Evolutionary conservation across 2,888 invertebrate genomes (phyloP), one percentile per base, ranked within the genome.

Genomic region (Rhyacophila evoluta): DNA sequence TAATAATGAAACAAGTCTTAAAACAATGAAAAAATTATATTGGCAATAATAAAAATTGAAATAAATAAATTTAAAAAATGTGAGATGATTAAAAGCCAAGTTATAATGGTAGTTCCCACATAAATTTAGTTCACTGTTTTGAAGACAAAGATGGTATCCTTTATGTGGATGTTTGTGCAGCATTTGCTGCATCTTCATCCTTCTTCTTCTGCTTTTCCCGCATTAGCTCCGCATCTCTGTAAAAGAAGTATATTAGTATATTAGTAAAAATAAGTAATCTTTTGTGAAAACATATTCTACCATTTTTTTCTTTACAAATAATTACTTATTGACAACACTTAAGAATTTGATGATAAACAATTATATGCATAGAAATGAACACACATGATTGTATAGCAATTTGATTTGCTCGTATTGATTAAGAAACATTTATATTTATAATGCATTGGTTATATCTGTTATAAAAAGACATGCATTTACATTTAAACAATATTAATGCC

Each of bases 141-240:
- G 55, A 55, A 55, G 55, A 55, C 55, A 55, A n/a, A 19, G 25
- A 25, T 55, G 55, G 55, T 55, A 55, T 55, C 19, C 19, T 69
- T 55, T 55, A 55, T 55, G 55, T 55, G 19, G 55, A 55, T 4
- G 73, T 39, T 27, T 36, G 39, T 4, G 79, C 68, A 1, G 72
- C 67, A 11, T 76, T 80, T 79, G 84, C 82, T 82, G 84, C 85
- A 83, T 90, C 89, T 84, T 91, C 91, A 85, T 93, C 92, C 84
- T 95, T 95, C 87, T 93, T 94, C 85, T 91, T 91, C 89, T 97
- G 96, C 86, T 97, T 97, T 85, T 96, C 95, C 85, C 96, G 90
- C 95, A 97, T 96, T 85, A 95, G 84, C 85, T 97, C 95, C 25
- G 97, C 96, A 91, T 97, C 97, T 85, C 97, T 95, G 85, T 89